phyloP scores from a whole-genome alignment of 2,797 vertebrate species.

The Chloroceryle amazona region DNA sequence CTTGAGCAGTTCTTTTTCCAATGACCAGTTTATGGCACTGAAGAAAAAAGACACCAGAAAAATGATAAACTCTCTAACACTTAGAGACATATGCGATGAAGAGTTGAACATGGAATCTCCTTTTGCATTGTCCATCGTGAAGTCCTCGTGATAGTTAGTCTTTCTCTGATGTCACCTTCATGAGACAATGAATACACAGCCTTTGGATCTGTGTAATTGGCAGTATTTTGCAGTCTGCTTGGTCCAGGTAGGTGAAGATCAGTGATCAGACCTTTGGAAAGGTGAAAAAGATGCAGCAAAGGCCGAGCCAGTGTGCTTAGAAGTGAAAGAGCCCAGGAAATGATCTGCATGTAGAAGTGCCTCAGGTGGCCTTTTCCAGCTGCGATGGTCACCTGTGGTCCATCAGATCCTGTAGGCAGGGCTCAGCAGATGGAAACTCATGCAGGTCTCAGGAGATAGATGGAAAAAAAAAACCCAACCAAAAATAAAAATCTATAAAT shows the following conservation, averaged over 20 bases:
- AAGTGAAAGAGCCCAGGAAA: not conserved
- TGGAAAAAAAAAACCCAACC: not conserved
- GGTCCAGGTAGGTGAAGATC: not conserved
- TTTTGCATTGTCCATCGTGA: not conserved
- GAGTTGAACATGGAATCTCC: not conserved
- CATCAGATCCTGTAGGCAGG: not conserved
- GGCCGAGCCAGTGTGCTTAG: not conserved
- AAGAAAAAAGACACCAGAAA: not conserved
- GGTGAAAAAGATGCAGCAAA: not conserved
- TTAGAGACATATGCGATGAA: not conserved
- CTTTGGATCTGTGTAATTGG: not conserved
- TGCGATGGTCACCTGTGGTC: not conserved
- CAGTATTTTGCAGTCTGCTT: not conserved
- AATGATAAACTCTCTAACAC: not conserved
- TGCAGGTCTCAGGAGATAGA: not conserved
- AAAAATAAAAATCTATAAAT: not conserved
- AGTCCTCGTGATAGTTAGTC: not conserved
- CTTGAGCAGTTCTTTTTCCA: not conserved
- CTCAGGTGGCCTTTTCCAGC: not conserved
- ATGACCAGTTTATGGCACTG: not conserved
- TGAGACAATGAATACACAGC: rapidly evolving
- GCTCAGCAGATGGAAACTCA: not conserved
- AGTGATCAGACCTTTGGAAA: not conserved
- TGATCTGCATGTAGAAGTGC: not conserved
- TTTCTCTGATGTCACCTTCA: not conserved